Evolutionary conservation across 1,140 invertebrate genomes (phyloP).

Genomic region (Dufourea novaeangliae): DNA sequence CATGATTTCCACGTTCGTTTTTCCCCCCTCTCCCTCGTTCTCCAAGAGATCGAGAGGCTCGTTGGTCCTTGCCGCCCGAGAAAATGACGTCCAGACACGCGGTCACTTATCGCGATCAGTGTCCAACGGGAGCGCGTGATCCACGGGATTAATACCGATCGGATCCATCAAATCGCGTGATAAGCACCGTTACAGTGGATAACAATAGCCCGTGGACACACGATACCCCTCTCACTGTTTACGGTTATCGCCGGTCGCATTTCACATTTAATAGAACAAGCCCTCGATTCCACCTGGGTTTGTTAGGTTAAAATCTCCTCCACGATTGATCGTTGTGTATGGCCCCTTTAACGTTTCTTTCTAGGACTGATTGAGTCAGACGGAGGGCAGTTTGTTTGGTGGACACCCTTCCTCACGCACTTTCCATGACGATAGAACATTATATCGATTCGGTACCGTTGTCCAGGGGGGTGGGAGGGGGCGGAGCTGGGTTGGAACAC

Average conservation of each 20-base stretch:
- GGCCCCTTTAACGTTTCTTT: neutral
- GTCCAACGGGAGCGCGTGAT: neutral
- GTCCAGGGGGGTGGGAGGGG: too few species aligned
- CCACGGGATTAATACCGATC: constrained; percentile 38
- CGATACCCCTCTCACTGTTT: constrained; percentile 33
- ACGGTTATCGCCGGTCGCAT: constrained; percentile 28
- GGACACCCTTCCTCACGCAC: neutral
- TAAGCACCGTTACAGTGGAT: constrained; percentile 30
- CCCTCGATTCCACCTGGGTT: too few species aligned
- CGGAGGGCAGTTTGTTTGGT: too few species aligned
- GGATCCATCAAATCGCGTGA: constrained; percentile 57
- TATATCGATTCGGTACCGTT: neutral
- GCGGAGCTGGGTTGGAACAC: neutral
- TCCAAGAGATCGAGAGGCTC: neutral
- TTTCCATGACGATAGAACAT: neutral
- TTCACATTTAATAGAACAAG: constrained; percentile 13
- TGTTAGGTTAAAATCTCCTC: too few species aligned
- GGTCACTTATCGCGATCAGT: constrained; percentile 31
- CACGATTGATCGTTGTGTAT: neutral
- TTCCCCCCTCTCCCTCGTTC: neutral
- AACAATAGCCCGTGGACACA: constrained; percentile 43
- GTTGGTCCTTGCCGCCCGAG: too few species aligned
- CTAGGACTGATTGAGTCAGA: neutral
- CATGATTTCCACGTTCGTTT: neutral
- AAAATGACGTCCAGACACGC: constrained; percentile 23